Percentiles rank a stretch among this genome's conserved stretches.
Conservation (phyloP, 2,888 invertebrate genomes). For the Torymus auratus region DNA sequence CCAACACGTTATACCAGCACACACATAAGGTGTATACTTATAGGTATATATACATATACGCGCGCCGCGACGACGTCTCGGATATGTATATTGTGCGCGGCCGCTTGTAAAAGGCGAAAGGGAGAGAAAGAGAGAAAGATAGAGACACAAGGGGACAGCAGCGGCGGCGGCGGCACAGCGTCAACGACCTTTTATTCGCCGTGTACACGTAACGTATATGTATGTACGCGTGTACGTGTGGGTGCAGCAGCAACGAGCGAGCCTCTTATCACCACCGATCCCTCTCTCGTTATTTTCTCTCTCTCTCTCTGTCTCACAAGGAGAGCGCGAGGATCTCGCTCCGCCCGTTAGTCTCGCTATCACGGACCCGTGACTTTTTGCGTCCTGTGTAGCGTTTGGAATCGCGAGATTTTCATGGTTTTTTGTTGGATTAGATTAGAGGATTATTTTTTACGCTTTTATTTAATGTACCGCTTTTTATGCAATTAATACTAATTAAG, state of each 20-base stretch:
- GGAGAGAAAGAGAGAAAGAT: slow-evolving; percentile 24
- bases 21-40: slow-evolving; percentile 25
- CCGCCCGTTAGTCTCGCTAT: slow-evolving; percentile 24
- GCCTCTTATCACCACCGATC: slow-evolving; percentile 39
- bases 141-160: slow-evolving; percentile 37
- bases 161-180: not conserved
- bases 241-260: no score
- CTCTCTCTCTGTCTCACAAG: no score
- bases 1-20: not conserved
- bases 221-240: no score
- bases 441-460: no score
- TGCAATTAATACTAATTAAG: no score
- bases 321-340: not conserved
- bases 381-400: slow-evolving; percentile 4
- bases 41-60: no score
- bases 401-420: no score
- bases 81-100: slow-evolving; percentile 36
- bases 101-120: slow-evolving; percentile 21
- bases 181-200: slow-evolving; percentile 53
- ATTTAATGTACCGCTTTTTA: no score
- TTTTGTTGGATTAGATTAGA: no score
- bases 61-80: slow-evolving; percentile 19
- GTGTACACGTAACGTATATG: not conserved
- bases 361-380: not conserved
- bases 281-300: slow-evolving; percentile 40